phyloP scores from a whole-genome alignment of 2,113 vertebrate genomes.

The Notechis scutatus region DNA sequence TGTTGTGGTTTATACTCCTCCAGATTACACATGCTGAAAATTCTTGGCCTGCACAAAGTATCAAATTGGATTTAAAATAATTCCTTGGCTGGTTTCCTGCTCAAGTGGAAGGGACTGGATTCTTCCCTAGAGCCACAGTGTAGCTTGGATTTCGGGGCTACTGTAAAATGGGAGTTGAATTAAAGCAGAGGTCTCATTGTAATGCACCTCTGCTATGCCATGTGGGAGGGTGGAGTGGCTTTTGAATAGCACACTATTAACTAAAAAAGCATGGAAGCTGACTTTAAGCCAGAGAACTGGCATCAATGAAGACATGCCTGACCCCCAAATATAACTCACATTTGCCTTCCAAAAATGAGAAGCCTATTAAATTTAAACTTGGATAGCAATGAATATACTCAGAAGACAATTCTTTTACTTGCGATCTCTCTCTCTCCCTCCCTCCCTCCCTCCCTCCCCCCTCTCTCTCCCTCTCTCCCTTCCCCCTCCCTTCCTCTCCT shows the following conservation, averaged over 20 bases:
- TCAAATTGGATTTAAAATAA: not conserved
- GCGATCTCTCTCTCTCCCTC: not conserved
- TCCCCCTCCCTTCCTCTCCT: not conserved
- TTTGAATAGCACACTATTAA: conserved; percentile 45
- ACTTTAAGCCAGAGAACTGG: conserved; percentile 17
- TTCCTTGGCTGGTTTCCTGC: conserved; percentile 35
- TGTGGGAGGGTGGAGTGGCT: conserved; percentile 19
- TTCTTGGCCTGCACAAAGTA: conserved; percentile 2
- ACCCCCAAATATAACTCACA: conserved; percentile 19
- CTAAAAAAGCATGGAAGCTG: conserved; percentile 42
- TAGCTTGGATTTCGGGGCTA: not conserved
- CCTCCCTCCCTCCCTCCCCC: no score
- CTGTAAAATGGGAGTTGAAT: not conserved
- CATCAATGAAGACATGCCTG: conserved; percentile 26
- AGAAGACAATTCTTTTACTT: not conserved
- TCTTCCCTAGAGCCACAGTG: conserved; percentile 13
- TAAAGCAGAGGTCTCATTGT: conserved; percentile 27
- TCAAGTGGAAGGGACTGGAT: not conserved
- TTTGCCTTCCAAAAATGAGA: conserved; percentile 22
- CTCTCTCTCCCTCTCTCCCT: no score
- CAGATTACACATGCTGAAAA: not conserved
- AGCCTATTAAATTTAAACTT: conserved; percentile 24
- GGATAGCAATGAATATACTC: not conserved
- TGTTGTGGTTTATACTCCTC: conserved; percentile 5
- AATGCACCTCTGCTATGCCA: conserved; percentile 25